phyloP scores from a whole-genome alignment of 2,797 vertebrate species.

The Falco peregrinus region DNA sequence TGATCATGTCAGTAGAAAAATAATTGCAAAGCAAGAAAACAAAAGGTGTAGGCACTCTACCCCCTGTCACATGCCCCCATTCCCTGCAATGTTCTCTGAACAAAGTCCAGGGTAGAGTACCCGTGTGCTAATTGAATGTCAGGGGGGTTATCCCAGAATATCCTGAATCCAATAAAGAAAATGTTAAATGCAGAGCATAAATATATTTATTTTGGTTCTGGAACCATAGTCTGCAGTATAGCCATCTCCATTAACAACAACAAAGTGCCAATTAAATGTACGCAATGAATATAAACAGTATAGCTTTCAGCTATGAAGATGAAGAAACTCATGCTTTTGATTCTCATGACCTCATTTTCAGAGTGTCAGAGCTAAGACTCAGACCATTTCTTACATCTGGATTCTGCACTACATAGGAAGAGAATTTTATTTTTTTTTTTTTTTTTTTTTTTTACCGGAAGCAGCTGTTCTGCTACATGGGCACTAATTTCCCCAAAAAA shows the following conservation, averaged over 20 bases:
- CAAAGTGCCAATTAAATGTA: neutral
- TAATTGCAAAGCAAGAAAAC: neutral
- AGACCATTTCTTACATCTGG: neutral
- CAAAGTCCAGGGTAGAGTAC: neutral
- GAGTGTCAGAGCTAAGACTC: neutral
- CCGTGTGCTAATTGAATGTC: neutral
- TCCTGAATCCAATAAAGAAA: neutral
- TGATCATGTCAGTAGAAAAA: neutral
- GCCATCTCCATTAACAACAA: neutral
- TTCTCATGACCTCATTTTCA: neutral
- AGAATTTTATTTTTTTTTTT: no score
- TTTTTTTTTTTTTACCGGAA: neutral
- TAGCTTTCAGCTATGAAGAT: neutral
- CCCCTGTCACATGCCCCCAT: accelerated
- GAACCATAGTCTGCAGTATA: neutral
- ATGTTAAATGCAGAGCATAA: neutral
- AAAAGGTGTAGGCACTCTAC: neutral
- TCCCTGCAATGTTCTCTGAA: neutral
- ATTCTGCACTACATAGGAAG: neutral
- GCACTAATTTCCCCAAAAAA: neutral
- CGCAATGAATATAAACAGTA: neutral
- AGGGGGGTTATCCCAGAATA: neutral
- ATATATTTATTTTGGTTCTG: neutral
- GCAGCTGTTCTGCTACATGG: neutral
- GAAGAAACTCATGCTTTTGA: neutral